Evolutionary conservation across 2,888 invertebrate species (phyloP).

Genomic region (Oscheius sp.): DNA sequence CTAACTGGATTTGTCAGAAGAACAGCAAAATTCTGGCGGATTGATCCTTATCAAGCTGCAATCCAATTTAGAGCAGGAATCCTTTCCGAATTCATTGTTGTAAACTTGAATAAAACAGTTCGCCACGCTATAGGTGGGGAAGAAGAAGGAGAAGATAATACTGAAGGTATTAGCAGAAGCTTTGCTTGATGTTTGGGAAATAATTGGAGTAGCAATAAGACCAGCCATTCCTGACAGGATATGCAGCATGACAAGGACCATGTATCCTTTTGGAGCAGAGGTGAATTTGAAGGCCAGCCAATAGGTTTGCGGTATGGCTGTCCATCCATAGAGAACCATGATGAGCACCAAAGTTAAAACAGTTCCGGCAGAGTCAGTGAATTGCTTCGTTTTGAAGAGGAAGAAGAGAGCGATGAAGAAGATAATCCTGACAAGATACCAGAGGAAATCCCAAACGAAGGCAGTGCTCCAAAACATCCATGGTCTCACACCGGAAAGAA

Average conservation of each 20-base stretch:
- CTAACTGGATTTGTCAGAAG: slow-evolving; percentile 6
- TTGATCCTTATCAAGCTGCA: slow-evolving; percentile 34
- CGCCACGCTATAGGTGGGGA: slow-evolving; percentile 52
- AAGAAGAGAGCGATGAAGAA: slow-evolving; percentile 59
- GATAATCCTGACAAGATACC: slow-evolving; percentile 55
- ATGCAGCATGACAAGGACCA: slow-evolving; percentile 66
- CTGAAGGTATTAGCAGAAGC: slow-evolving; percentile 44
- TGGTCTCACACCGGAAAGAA: slow-evolving; percentile 54
- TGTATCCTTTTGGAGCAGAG: slow-evolving; percentile 69
- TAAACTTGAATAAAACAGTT: slow-evolving; percentile 54
- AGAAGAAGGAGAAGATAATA: slow-evolving; percentile 50
- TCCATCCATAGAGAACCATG: slow-evolving; percentile 63
- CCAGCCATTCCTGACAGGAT: slow-evolving; percentile 67
- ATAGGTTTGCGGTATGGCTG: slow-evolving; percentile 65
- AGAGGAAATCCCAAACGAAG: slow-evolving; percentile 64
- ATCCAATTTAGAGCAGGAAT: slow-evolving; percentile 57
- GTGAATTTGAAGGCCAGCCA: slow-evolving; percentile 65
- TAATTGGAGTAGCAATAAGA: slow-evolving; percentile 67
- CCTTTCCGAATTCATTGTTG: slow-evolving; percentile 61
- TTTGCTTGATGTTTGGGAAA: slow-evolving; percentile 52
- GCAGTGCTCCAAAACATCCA: slow-evolving; percentile 67
- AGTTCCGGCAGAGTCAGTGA: slow-evolving; percentile 44
- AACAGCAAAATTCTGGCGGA: slow-evolving; percentile 19
- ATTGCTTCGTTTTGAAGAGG: slow-evolving; percentile 47
- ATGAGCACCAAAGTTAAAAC: slow-evolving; percentile 46